Conservation (phyloP, 2,113 vertebrate species). For the Formicarius rufipectus region DNA sequence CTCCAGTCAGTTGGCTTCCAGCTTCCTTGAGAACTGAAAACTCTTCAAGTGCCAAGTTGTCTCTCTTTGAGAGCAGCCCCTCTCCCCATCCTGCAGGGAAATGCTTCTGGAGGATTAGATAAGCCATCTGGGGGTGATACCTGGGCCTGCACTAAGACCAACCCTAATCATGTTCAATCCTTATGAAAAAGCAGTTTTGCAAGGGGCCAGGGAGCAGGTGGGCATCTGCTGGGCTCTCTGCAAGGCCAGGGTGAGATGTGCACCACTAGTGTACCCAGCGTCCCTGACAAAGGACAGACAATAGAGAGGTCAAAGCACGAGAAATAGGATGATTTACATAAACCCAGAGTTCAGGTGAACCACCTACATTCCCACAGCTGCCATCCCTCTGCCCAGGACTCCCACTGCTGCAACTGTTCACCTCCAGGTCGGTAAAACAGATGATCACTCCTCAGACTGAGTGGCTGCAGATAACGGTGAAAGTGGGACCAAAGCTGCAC, state of each 20-base stretch:
- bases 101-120: not conserved
- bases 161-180: not conserved
- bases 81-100: not conserved
- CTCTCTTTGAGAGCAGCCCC: not conserved
- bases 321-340: not conserved
- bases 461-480: accelerated
- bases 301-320: not conserved
- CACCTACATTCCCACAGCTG: not conserved
- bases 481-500: not conserved
- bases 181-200: not conserved
- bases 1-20: not conserved
- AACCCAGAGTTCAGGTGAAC: not conserved
- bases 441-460: not conserved
- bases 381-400: not conserved
- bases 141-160: not conserved
- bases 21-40: not conserved
- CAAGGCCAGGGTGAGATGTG: not conserved
- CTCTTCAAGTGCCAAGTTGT: not conserved
- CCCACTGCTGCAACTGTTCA: accelerated
- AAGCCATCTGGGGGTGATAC: accelerated
- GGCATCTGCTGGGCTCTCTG: not conserved
- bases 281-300: not conserved
- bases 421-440: not conserved
- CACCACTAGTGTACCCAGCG: accelerated
- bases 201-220: not conserved